Percentiles rank a stretch among this genome's conserved stretches.
Conservation (phyloP, 2,797 vertebrate genomes). For the Sparidentex hasta region DNA sequence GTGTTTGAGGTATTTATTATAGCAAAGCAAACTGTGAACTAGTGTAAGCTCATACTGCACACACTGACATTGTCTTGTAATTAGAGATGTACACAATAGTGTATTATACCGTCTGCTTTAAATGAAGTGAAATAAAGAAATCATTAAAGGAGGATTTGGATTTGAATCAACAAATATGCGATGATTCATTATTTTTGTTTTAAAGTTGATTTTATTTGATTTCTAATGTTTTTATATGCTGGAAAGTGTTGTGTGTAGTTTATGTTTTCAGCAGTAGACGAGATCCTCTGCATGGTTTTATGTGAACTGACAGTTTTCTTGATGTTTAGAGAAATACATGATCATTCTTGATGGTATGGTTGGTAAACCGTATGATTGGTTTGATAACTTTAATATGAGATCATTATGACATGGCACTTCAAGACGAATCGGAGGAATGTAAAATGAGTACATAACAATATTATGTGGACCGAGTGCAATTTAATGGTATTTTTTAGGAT, state of each 20-base stretch:
- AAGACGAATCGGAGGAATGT: not conserved
- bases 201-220: not conserved
- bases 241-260: not conserved
- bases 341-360: not conserved
- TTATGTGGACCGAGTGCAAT: not conserved
- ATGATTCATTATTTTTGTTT: not conserved
- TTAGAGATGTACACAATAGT: not conserved
- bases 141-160: not conserved
- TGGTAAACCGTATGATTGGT: not conserved
- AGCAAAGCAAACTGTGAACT: conserved; percentile 3
- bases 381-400: not conserved
- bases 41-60: not conserved
- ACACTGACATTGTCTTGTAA: not conserved
- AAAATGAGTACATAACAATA: not conserved
- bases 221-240: not conserved
- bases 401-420: not conserved
- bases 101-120: not conserved
- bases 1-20: not conserved
- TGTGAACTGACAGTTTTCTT: not conserved
- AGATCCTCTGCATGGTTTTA: not conserved
- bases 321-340: not conserved
- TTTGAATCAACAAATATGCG: not conserved
- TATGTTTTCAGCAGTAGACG: not conserved
- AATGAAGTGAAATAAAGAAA: conserved; percentile 4
- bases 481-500: not conserved